Evolutionary conservation across 2,113 vertebrate species (phyloP).

Genomic region (Sterrhoptilus dennistouni): DNA sequence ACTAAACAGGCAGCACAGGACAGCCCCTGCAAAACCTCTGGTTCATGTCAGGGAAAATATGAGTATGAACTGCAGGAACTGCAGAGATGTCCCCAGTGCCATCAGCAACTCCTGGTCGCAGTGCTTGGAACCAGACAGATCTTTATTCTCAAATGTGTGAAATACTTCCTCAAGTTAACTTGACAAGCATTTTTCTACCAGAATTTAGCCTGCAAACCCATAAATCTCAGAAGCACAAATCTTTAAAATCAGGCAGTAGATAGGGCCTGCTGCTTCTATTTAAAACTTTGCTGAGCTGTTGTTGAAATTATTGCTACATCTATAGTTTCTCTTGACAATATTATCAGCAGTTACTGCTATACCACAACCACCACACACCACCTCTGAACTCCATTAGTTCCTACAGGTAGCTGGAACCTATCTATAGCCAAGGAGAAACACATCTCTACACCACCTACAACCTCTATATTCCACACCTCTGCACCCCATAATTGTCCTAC

Average conservation of each 20-base stretch:
- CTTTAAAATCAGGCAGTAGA: neutral
- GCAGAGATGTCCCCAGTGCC: neutral
- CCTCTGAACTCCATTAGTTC: neutral
- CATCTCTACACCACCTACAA: neutral
- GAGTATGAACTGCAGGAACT: neutral
- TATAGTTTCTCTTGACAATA: neutral
- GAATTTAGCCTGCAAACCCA: neutral
- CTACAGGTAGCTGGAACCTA: neutral
- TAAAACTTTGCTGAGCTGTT: neutral
- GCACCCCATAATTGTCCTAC: neutral
- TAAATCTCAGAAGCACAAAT: neutral
- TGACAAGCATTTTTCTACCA: neutral
- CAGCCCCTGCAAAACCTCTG: neutral
- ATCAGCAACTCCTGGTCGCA: neutral
- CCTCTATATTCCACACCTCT: neutral
- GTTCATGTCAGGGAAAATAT: neutral
- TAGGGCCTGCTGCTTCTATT: neutral
- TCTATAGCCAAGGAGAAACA: fast-evolving
- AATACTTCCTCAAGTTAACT: neutral
- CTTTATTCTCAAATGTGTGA: neutral
- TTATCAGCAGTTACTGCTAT: neutral
- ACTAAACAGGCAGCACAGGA: neutral
- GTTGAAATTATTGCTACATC: neutral
- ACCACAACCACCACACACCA: neutral
- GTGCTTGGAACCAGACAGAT: neutral